Conservation (phyloP, 2,888 invertebrate genomes). For the Synergus itoensis region DNA sequence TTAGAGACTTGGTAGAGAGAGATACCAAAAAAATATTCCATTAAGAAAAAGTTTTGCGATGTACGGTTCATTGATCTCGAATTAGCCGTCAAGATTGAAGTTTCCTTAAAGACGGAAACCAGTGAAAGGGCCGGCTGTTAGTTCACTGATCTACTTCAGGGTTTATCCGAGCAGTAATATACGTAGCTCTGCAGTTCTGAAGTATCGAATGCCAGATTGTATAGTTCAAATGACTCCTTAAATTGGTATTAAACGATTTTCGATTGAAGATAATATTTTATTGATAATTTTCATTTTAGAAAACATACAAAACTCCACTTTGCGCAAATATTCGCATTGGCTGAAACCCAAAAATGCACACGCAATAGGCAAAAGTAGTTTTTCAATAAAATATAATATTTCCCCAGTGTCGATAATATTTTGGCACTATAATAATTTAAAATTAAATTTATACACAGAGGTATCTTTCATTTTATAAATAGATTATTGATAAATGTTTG, state of each 20-base stretch:
- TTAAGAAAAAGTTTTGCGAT: constrained; percentile 1
- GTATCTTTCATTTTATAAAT: too few relatives aligned
- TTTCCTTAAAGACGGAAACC: constrained; percentile 59
- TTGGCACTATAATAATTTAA: too few relatives aligned
- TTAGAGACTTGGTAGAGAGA: constrained; percentile 1
- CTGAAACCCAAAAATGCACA: too few relatives aligned
- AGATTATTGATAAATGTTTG: too few relatives aligned
- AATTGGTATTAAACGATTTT: constrained; percentile 47
- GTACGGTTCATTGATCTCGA: constrained; percentile 6
- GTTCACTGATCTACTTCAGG: constrained; percentile 62
- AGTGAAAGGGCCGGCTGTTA: constrained; percentile 56
- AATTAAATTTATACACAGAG: too few relatives aligned
- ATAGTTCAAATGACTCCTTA: constrained; percentile 61
- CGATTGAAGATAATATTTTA: not conserved
- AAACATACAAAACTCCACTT: not conserved
- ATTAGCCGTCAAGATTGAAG: constrained; percentile 42
- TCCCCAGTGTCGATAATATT: too few relatives aligned
- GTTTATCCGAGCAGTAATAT: constrained; percentile 60
- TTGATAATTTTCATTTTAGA: not conserved
- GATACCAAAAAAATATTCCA: constrained; percentile 16
- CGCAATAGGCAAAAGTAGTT: too few relatives aligned
- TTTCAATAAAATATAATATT: too few relatives aligned
- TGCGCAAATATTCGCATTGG: too few relatives aligned
- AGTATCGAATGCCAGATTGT: constrained; percentile 53
- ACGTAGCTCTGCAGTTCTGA: constrained; percentile 44